phyloP scores from a whole-genome alignment of 1,140 invertebrate genomes.

The Chymomyza costata region DNA sequence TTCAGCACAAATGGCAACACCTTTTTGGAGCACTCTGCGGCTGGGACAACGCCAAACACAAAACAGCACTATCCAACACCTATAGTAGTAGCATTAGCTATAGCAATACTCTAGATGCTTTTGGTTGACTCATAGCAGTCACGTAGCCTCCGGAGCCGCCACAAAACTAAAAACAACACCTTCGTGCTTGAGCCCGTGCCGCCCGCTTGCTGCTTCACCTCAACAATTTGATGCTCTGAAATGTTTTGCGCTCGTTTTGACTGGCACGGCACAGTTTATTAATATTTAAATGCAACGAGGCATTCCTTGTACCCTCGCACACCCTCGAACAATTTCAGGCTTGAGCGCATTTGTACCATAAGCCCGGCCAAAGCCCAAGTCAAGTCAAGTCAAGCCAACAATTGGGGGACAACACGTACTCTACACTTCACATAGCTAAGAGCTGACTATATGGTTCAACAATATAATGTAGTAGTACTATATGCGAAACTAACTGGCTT shows the following conservation, averaged over 20 bases:
- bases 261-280: conserved; percentile 70
- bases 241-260: conserved; percentile 61
- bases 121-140: conserved; percentile 64
- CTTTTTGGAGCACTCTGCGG: conserved; percentile 14
- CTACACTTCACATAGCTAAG: too few species aligned
- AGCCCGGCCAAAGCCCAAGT: too few species aligned
- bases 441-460: too few species aligned
- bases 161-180: conserved; percentile 11
- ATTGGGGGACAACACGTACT: too few species aligned
- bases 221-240: conserved; percentile 41
- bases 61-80: neutral
- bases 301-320: conserved; percentile 28
- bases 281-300: conserved; percentile 72
- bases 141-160: conserved; percentile 40
- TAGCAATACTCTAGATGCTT: conserved; percentile 18
- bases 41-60: conserved; percentile 20
- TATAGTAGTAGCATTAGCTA: conserved; percentile 6
- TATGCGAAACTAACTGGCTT: neutral
- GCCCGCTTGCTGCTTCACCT: too few species aligned
- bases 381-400: too few species aligned
- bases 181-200: neutral
- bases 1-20: conserved; percentile 43
- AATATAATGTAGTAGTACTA: too few species aligned
- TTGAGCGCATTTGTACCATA: too few species aligned
- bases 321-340: conserved; percentile 61